Evolutionary conservation across 2,797 vertebrate genomes (phyloP).

Genomic region (Oophaga sylvatica): DNA sequence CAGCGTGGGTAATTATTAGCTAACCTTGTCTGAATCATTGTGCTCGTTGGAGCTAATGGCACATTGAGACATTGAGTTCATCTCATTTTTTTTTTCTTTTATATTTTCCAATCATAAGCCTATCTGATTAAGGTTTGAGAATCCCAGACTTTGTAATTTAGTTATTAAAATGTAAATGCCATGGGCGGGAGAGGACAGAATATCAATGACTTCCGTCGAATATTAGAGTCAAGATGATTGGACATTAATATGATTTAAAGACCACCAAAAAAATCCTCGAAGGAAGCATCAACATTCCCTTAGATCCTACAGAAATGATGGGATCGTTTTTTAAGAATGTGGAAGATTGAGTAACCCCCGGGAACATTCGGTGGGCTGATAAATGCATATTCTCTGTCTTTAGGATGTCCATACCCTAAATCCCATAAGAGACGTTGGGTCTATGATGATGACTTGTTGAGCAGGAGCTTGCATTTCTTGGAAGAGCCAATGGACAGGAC

Average conservation of each 20-base stretch:
- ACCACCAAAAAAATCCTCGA: background rate
- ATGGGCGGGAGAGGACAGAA: slow-evolving; percentile 19
- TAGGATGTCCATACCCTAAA: background rate
- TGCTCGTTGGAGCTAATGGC: slow-evolving; percentile 67
- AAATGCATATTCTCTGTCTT: background rate
- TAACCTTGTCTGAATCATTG: slow-evolving; percentile 70
- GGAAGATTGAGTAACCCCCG: background rate
- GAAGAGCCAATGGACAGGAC: background rate
- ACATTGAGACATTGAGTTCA: slow-evolving; percentile 68
- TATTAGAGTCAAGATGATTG: slow-evolving; percentile 7
- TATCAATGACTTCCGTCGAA: slow-evolving; percentile 14
- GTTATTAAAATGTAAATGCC: slow-evolving; percentile 53
- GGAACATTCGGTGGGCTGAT: background rate
- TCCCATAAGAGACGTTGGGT: background rate
- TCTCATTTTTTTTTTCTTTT: slow-evolving; percentile 63
- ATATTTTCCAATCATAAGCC: slow-evolving; percentile 68
- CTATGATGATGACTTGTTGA: slow-evolving; percentile 46
- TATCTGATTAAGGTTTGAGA: slow-evolving; percentile 25
- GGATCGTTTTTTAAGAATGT: background rate
- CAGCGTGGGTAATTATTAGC: slow-evolving; percentile 67
- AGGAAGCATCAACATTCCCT: background rate
- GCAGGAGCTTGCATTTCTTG: background rate
- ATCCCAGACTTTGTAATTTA: slow-evolving; percentile 47
- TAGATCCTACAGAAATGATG: background rate
- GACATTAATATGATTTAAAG: slow-evolving; percentile 24